Base-by-base conservation (phyloP, 1,140 invertebrate species). In the Eupeodes corollae region DNA sequence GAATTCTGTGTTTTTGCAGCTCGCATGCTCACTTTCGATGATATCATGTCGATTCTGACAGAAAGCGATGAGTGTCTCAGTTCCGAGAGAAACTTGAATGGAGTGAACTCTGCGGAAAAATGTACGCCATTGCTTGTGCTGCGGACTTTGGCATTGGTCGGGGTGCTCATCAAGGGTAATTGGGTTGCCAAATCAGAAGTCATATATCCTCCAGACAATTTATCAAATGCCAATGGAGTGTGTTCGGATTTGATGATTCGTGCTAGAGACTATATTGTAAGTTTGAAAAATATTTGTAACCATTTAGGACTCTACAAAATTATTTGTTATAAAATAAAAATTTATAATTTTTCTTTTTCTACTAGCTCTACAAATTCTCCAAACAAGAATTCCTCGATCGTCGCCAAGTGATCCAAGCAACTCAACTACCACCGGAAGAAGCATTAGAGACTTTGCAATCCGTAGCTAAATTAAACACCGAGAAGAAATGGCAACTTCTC, bases 151-250 rank as follows among this genome's bases (percentile, higher is more conserved):
- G 81, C 84, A 51, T 80, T 83, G 57, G 79, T 85, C 51, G 84
- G 84, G 18, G 79, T 85, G 16, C 70, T 90, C 48, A 83, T 91
- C 14, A 82, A 87, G 58, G 91, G 91, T 1, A 86, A 90, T 63
- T 95, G 91, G 91, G 77, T 91, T 15, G 79, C 89, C n/a, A 84
- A 85, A 58, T 91, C 87, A 48, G 84, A 88, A 53, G 68, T 91
- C 19, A 59, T 93, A 16, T 92, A 88, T 73, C 79, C 83, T 1
- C 77, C 81, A 45, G 79, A 84, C 51, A 77, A 74, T 26, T 73
- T 79, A 26, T 87, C 84, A 42, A 70, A 78, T 42, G 70, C 78
- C 31, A 82, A 78, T 59, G 84, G 84, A 1, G 78, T 88, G 6
- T 75, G 82, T 40, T 76, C 83, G 10, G 79, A 86, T 45, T 67